phyloP scores from a whole-genome alignment of 2,113 vertebrate species.

The Epinephelus lanceolatus region DNA sequence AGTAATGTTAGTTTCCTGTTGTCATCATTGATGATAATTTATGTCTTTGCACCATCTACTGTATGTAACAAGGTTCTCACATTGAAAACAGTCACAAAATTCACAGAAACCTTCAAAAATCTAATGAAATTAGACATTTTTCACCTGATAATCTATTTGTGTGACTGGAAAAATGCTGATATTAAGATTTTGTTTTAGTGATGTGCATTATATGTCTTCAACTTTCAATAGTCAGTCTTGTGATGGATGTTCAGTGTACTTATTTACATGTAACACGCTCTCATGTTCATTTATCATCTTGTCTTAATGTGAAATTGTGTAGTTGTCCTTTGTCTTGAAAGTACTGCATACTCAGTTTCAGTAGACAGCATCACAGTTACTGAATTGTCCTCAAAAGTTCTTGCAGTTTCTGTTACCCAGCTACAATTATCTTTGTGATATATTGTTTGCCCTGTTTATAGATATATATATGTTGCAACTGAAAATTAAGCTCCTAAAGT shows the following conservation, averaged over 20 bases:
- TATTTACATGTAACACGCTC: not conserved
- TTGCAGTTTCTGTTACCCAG: not conserved
- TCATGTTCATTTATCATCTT: not conserved
- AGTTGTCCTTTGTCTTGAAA: conserved; percentile 31
- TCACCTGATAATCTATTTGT: not conserved
- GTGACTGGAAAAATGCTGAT: not conserved
- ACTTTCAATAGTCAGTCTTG: not conserved
- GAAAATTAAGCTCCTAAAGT: not conserved
- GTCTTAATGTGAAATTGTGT: conserved; percentile 19
- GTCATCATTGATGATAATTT: not conserved
- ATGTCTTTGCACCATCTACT: not conserved
- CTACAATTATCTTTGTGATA: not conserved
- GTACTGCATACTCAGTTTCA: conserved; percentile 2
- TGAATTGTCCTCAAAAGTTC: not conserved
- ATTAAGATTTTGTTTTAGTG: not conserved
- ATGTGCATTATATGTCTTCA: conserved; percentile 20
- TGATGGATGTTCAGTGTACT: conserved; percentile 1
- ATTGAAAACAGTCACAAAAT: not conserved
- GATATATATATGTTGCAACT: not conserved
- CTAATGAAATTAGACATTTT: not conserved
- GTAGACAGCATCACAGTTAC: conserved; percentile 6
- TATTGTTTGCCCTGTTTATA: not conserved
- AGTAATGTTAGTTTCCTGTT: not conserved
- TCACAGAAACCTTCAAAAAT: not conserved
- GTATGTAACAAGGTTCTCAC: not conserved